Percentiles rank a stretch among this genome's conserved stretches.
Conservation (phyloP, 2,113 vertebrate species). For the Stomatorhinus ivindoensis region DNA sequence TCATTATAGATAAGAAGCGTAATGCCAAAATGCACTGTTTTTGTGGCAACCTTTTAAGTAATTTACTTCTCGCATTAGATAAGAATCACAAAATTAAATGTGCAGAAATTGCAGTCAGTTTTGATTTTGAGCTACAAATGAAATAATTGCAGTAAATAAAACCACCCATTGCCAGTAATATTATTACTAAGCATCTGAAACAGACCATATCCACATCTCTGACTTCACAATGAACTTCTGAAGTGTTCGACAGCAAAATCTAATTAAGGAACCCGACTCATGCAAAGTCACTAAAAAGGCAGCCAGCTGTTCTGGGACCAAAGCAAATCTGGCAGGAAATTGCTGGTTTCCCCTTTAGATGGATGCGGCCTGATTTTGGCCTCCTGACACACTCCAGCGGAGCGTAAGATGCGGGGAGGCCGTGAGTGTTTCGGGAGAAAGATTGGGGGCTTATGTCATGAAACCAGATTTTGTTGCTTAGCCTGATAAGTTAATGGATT, state of each 20-base stretch:
- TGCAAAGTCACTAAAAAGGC: neutral
- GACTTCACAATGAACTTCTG: neutral
- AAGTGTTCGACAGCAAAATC: neutral
- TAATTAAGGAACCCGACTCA: neutral
- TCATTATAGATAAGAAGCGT: neutral
- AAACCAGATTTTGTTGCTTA: neutral
- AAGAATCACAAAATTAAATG: neutral
- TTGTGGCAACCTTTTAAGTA: neutral
- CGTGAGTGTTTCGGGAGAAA: neutral
- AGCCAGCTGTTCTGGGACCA: neutral
- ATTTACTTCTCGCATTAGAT: neutral
- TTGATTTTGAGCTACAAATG: neutral
- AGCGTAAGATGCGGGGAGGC: neutral
- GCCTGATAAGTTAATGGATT: neutral
- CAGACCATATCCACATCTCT: neutral
- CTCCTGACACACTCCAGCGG: neutral
- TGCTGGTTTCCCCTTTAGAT: neutral
- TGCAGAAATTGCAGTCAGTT: neutral
- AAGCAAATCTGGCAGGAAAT: neutral
- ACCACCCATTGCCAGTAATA: neutral
- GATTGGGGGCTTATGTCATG: neutral
- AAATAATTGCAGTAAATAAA: neutral
- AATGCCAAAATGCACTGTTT: neutral
- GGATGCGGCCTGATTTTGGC: neutral
- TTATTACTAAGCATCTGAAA: neutral